Percentiles rank a stretch among this genome's conserved stretches.
These are phyloP conservation scores for Drosophila nr. fundita DNA, from an alignment of 2,888 invertebrate genomes.

Conservation along the genomic window DNA sequence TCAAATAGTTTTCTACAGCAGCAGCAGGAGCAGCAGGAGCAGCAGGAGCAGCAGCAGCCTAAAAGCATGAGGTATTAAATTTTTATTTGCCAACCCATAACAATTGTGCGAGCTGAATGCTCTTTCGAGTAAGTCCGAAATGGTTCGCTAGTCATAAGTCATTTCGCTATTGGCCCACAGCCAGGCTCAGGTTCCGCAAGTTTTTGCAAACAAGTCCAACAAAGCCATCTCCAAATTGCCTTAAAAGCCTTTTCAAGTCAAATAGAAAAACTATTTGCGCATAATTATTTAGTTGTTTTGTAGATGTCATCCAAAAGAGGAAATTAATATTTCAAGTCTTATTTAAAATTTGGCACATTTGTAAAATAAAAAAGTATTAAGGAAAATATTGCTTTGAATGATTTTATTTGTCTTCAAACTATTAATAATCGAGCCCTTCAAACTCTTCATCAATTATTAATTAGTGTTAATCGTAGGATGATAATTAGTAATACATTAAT, in stretches of 20 bases:
- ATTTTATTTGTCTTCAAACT: background rate
- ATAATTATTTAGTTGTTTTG: slow-evolving; percentile 70
- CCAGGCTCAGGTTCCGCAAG: slow-evolving; percentile 59
- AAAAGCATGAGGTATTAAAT: slow-evolving; percentile 71
- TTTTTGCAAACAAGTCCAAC: slow-evolving; percentile 73
- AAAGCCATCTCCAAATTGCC: slow-evolving; percentile 79
- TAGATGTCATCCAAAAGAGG: slow-evolving; percentile 38
- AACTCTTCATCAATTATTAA: slow-evolving; percentile 47
- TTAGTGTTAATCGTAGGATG: slow-evolving; percentile 55
- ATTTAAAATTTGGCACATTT: background rate
- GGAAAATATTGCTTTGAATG: background rate
- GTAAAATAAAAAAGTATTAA: background rate
- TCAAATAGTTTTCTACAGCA: slow-evolving; percentile 57
- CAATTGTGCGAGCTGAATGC: slow-evolving; percentile 51
- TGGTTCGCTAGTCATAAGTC: slow-evolving; percentile 59
- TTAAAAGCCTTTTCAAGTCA: slow-evolving; percentile 81
- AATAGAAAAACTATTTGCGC: slow-evolving; percentile 67
- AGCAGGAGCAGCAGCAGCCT: slow-evolving; percentile 38
- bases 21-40: slow-evolving; percentile 30
- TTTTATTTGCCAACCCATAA: slow-evolving; percentile 71
- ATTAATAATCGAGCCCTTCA: slow-evolving; percentile 60
- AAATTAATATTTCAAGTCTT: slow-evolving; percentile 7
- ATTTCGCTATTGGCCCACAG: slow-evolving; percentile 59
- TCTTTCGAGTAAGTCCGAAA: slow-evolving; percentile 21
- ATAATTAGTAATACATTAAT: slow-evolving; percentile 27